A percentile compares a stretch with the other conserved stretches of the same genome.
phyloP scores from a whole-genome alignment of 2,797 vertebrate species.

The Sciaenops ocellatus region DNA sequence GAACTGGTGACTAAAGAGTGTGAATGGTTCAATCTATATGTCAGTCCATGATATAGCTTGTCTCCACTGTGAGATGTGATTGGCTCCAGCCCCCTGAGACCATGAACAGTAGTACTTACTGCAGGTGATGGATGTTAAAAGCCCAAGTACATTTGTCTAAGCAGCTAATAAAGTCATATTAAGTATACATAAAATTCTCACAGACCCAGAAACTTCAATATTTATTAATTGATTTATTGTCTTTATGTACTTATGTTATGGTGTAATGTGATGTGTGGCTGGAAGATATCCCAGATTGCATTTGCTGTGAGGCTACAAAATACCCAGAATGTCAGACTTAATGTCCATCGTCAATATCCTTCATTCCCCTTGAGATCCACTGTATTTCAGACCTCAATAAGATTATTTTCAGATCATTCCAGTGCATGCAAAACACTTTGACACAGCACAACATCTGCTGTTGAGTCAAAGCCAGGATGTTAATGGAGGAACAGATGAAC shows the following conservation, averaged over 20 bases:
- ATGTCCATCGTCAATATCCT: conserved; percentile 13
- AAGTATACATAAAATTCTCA: not conserved
- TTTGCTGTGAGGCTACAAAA: conserved; percentile 20
- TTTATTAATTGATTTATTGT: conserved; percentile 10
- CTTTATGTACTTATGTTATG: not conserved
- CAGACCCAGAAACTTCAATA: not conserved
- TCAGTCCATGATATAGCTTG: not conserved
- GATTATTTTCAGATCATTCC: not conserved
- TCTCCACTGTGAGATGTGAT: not conserved
- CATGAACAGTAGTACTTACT: not conserved
- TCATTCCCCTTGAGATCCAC: not conserved
- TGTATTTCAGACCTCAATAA: conserved; percentile 1
- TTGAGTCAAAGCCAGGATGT: not conserved
- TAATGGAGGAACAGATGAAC: conserved; percentile 24
- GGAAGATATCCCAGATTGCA: conserved; percentile 9
- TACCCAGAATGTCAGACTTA: conserved; percentile 8
- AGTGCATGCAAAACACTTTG: not conserved
- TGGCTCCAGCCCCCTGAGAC: not conserved
- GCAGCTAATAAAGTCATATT: not conserved
- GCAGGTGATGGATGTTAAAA: not conserved
- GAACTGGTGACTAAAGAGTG: not conserved
- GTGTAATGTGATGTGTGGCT: conserved; percentile 15
- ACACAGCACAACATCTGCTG: not conserved
- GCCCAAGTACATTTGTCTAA: not conserved
- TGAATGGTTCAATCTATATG: not conserved